Evolutionary conservation across 1,140 invertebrate genomes (phyloP), one percentile per base, ranked within the genome.

Genomic region (Chrysomallon squamiferum): DNA sequence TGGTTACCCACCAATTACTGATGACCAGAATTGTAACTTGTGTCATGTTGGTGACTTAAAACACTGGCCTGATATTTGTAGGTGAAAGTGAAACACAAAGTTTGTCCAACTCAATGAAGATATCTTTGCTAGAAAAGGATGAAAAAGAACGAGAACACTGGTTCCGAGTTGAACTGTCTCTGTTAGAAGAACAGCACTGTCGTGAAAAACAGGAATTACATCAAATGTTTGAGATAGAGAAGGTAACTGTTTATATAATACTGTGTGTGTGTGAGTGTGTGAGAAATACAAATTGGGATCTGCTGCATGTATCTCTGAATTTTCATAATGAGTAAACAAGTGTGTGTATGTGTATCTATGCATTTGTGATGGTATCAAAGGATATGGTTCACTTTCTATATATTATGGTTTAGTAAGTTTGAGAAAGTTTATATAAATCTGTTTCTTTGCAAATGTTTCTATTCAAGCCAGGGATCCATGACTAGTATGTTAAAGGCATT

Each of bases 61-160:
- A n/a, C n/a, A n/a, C n/a, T n/a, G n/a, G n/a, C n/a, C n/a, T n/a
- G n/a, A n/a, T n/a, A n/a, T 18, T 59, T 59, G 15, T 57, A 66
- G 65, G 32, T 57, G 59, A 41, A 2, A 47, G 43, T 20, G 35
- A 35, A 22, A 9, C 41, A 6, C 59, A 60, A 18, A 62, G 59
- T 27, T 35, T 67, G 38, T 54, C 49, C 50, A 54, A 41, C 20
- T 50, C 54, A 11, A 49, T 57, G 9, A 56, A 62, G 15, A 45
- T 60, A n/a, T 47, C 65, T 41, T 41, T 49, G 13, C 57, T 59
- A 27, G 69, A 71, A 33, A 58, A 50, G 13, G 69, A 71, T 49
- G 35, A 54, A 3, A 63, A 71, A 25, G 61, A 71, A 43, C 63
- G 66, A 32, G 69, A 71, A 45, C 69, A 71, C 20, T 65, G 56